Evolutionary conservation across 1,140 invertebrate species (phyloP).

Genomic region (Chymomyza costata): DNA sequence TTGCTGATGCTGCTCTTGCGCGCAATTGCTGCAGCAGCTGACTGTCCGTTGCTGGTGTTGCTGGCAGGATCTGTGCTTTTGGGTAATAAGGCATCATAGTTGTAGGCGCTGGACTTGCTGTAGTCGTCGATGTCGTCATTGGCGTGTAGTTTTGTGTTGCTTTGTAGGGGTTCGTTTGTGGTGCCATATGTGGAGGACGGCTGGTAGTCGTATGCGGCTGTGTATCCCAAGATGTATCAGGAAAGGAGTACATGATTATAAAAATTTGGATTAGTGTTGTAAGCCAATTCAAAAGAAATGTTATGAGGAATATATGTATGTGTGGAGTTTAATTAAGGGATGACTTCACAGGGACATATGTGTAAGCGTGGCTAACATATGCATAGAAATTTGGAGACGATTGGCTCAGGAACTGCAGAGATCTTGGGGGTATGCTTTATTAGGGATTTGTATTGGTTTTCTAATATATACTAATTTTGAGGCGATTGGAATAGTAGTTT

Average conservation of each 20-base stretch:
- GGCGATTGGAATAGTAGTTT: too few relatives aligned
- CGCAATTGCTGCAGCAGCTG: slow-evolving; percentile 24
- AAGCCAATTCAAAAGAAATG: slow-evolving; percentile 37
- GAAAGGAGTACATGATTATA: slow-evolving; percentile 30
- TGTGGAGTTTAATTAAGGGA: too few relatives aligned
- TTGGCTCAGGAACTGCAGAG: too few relatives aligned
- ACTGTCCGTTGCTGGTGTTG: slow-evolving; percentile 23
- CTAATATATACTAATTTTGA: too few relatives aligned
- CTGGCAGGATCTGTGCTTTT: too few relatives aligned
- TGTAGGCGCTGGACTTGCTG: slow-evolving; percentile 35
- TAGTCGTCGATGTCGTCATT: slow-evolving; percentile 50
- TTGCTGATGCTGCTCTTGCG: slow-evolving; percentile 48
- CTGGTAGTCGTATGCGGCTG: slow-evolving; percentile 74
- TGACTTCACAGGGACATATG: too few relatives aligned
- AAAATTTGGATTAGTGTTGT: slow-evolving; percentile 57
- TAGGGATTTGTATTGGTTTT: too few relatives aligned
- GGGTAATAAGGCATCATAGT: slow-evolving; percentile 33
- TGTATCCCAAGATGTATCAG: too few relatives aligned
- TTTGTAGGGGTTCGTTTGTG: slow-evolving; percentile 64
- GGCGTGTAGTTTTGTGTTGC: slow-evolving; percentile 59
- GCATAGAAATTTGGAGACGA: too few relatives aligned
- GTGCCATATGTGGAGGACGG: slow-evolving; percentile 68
- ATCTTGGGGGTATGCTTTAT: too few relatives aligned
- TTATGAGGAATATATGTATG: neutral
- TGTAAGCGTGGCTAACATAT: too few relatives aligned